These are phyloP conservation scores for Ichneumoninae sp. DNA, from an alignment of 2,888 invertebrate genomes.

Conservation along the genomic window DNA sequence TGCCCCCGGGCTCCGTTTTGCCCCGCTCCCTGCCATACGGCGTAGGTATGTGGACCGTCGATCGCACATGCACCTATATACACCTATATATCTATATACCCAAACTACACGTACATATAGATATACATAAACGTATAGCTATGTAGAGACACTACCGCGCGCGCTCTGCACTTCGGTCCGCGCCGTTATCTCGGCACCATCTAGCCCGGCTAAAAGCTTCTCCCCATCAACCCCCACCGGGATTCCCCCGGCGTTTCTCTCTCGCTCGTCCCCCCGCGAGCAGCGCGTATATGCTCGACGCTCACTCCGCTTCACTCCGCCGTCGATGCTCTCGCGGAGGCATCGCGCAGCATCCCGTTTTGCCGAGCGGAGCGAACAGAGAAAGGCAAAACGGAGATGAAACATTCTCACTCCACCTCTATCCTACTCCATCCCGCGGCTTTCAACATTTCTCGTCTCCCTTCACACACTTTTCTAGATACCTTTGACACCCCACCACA, in stretches of 20 bases:
- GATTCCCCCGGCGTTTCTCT: constrained; percentile 52
- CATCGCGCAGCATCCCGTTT: constrained; percentile 41
- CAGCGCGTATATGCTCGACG: not conserved
- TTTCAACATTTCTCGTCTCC: constrained; percentile 18
- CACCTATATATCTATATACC: constrained; percentile 1
- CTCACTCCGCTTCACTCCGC: constrained; percentile 13
- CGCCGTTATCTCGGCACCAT: constrained; percentile 84
- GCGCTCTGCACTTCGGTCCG: constrained; percentile 80
- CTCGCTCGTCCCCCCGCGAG: not conserved
- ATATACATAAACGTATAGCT: constrained; percentile 18
- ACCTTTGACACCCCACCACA: constrained; percentile 11
- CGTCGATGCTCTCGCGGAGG: constrained; percentile 19
- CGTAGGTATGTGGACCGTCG: constrained; percentile 28
- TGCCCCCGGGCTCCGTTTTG: not conserved
- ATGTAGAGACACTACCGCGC: constrained; percentile 62
- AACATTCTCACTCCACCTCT: constrained; percentile 63
- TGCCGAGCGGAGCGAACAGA: constrained; percentile 71
- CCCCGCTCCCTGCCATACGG: not conserved
- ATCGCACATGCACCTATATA: constrained; percentile 36
- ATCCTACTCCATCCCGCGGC: constrained; percentile 32
- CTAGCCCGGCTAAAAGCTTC: constrained; percentile 84
- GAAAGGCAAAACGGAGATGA: constrained; percentile 68
- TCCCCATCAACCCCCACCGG: constrained; percentile 78
- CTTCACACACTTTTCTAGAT: constrained; percentile 14
- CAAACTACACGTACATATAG: constrained; percentile 6